Base-by-base conservation (phyloP, 2,113 vertebrate species). In the Hyperopisus bebe region DNA sequence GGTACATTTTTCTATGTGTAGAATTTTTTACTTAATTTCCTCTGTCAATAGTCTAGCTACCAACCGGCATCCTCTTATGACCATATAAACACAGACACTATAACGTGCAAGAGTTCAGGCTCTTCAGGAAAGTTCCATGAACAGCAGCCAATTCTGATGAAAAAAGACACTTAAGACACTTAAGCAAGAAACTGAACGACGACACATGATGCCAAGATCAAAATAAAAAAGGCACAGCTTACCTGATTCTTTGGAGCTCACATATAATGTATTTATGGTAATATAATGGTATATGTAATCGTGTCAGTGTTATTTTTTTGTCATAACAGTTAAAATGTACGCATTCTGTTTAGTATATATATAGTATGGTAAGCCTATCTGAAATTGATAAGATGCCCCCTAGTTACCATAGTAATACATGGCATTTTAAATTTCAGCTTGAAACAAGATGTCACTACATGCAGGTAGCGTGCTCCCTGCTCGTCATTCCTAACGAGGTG, bases 401-500 rank as follows among this genome's bases (percentile, higher is more conserved):
- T 87, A 83, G 86, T 74, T 91, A 90, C 88, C 91, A 46, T 90
- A 83, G 89, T 86, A 91, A 70, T 51, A 90, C 53, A 47, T 77
- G 74, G 50, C 89, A 80, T 93, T 92, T 89, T 88, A 91, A 90
- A 90, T 89, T 83, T 88, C 86, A 91, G 89, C 89, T 90, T 83
- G 89, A 90, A 90, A 89, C 90, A 70, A 90, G 91, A 91, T 89
- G 90, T 93, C 90, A 87, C 48, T 86, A 53, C 84, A 90, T 89
- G 88, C 55, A 89, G 90, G 66, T 47, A 89, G 91, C 4, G 42
- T 90, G 87, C 88, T 90, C 91, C 53, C 85, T 86, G 91, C 90
- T 92, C 91, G 90, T 92, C 90, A 89, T 90, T 87, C 90, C 91
- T 92, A 92, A 92, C 91, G 91, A 93, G 90, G 89, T 88, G 47